These are phyloP conservation scores for Papilio aristodemus DNA, from an alignment of 1,140 invertebrate species.

Conservation along the genomic window DNA sequence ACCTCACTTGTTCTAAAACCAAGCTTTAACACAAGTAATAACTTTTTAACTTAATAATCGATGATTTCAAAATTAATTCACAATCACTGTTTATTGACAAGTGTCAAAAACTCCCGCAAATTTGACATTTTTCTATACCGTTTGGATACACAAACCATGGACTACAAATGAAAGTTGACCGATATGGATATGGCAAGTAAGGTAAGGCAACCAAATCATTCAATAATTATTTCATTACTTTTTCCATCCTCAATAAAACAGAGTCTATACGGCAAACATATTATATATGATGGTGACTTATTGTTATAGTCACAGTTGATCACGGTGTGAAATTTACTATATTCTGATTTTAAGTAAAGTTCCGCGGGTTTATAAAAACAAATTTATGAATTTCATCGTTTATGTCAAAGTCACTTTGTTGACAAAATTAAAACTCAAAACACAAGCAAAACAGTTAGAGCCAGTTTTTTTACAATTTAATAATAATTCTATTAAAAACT, in stretches of 20 bases:
- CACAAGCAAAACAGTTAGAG: no score
- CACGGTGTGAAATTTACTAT: no score
- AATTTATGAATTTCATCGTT: no score
- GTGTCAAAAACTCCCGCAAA: constrained; percentile 79
- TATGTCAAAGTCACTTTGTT: no score
- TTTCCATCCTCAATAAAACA: no score
- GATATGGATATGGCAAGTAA: neutral
- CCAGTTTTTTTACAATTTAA: neutral
- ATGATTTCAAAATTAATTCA: constrained; percentile 54
- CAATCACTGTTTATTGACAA: constrained; percentile 76
- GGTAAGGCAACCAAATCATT: no score
- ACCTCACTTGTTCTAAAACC: constrained; percentile 51
- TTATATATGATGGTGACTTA: no score
- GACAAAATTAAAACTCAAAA: neutral
- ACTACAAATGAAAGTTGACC: neutral
- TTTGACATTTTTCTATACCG: constrained; percentile 60
- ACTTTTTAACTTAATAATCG: constrained; percentile 47
- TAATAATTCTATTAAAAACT: neutral
- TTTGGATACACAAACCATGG: constrained; percentile 21
- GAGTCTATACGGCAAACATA: no score
- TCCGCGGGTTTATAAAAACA: no score
- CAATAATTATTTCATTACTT: no score
- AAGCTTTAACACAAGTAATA: constrained; percentile 44
- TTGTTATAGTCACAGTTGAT: no score
- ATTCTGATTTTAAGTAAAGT: no score